phyloP scores from a whole-genome alignment of 2,888 invertebrate species.

The Congeria kusceri region DNA sequence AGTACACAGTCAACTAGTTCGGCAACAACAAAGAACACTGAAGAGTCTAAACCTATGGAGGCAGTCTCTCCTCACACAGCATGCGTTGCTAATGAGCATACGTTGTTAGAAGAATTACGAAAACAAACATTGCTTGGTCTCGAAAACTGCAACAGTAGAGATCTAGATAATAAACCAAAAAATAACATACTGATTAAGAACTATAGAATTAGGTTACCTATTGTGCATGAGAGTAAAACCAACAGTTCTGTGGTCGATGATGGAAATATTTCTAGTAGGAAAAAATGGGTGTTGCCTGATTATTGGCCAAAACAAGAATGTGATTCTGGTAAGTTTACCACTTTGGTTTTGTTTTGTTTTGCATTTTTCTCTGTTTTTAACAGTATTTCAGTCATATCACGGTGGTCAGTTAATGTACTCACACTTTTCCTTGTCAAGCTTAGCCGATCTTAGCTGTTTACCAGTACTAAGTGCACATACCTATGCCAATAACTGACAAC shows the following conservation, averaged over 20 bases:
- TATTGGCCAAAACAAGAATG: conserved; percentile 44
- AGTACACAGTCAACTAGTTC: conserved; percentile 27
- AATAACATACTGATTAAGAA: background rate
- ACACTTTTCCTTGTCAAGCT: no score
- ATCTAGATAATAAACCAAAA: background rate
- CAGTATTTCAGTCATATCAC: no score
- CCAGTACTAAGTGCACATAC: no score
- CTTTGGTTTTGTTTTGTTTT: no score
- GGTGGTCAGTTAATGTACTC: no score
- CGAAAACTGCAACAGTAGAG: background rate
- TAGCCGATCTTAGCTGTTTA: no score
- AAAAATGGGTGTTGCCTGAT: conserved; percentile 56
- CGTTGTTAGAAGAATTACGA: background rate
- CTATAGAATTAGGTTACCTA: background rate
- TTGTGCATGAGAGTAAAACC: conserved; percentile 22
- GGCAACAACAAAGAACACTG: conserved; percentile 25
- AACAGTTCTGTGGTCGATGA: background rate
- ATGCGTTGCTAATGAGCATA: background rate
- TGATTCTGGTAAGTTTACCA: conserved; percentile 36
- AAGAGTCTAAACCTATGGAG: conserved; percentile 18
- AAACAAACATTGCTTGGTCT: background rate
- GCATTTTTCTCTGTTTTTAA: no score
- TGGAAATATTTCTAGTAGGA: conserved; percentile 24
- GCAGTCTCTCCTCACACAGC: background rate
- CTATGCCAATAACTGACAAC: no score